Evolutionary conservation across 23 tunicate genomes (phyloP), one percentile per base, ranked within the genome.

Genomic region (Halocynthia roretzi): DNA sequence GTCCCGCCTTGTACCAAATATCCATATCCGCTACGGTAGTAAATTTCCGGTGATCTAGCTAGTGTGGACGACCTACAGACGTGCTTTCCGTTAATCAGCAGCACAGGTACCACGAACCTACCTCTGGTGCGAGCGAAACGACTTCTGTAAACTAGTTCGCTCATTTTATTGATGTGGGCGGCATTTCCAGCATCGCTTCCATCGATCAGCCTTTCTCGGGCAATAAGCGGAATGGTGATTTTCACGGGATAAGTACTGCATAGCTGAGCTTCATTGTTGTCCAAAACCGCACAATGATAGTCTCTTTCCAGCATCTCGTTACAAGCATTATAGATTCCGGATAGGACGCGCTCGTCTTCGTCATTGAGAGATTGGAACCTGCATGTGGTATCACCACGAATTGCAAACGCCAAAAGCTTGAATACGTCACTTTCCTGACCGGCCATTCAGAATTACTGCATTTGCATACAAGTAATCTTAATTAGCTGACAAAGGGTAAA

Each of bases 31-130:
- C 56, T 62, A 62, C 78, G 20, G 22, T n/a, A 74, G 56, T 92
- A 92, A 12, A 92, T 92, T 75, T 92, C 98, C 7, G 92, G 89
- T 0, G 98, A 92, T 44, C 92, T 71, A 14, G 98, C 91, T 22
- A 92, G 81, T 2, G 98, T 92, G 7, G 98, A 82, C 20, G 98
- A 92, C 7, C 98, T 86, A 60, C 98, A 92, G 61, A 92, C 65
- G 80, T 83, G 75, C 69, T 92, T 92, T 19, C 76, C 92, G 15
- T 73, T 75, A 61, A 86, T 23, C 50, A 92, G 50, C 62, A 92
- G 56, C 15, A 92, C 98, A 40, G 98, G 98, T 65, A 73, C 87
- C 6, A 90, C 93, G 62, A 92, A 92, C 53, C 98, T 73, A 12
- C 85, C 87, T 56, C 98, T 82, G 7, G 98, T 86, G 57, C 98